phyloP scores from a whole-genome alignment of 2,797 vertebrate species.

The Heteromormyrus szaboi region DNA sequence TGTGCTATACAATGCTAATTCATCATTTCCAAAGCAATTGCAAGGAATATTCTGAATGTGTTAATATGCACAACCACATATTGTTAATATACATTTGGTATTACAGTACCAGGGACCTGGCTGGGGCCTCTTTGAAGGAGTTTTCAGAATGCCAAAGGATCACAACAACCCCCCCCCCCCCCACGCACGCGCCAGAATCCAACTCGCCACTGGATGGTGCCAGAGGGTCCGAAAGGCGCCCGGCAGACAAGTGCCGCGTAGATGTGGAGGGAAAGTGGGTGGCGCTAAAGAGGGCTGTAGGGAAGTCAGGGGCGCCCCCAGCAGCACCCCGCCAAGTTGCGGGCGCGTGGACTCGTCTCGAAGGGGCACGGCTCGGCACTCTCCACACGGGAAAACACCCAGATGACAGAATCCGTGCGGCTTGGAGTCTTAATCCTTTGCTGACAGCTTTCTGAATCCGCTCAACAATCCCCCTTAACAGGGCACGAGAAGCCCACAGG shows the following conservation, averaged over 20 bases:
- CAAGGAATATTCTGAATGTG: constrained; percentile 35
- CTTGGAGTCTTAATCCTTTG: constrained; percentile 18
- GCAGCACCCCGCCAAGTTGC: background rate
- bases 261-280: background rate
- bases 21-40: constrained; percentile 51
- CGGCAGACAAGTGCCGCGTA: background rate
- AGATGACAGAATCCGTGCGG: background rate
- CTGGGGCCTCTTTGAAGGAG: constrained; percentile 45
- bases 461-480: background rate
- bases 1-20: constrained; percentile 54
- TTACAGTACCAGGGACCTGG: constrained; percentile 44
- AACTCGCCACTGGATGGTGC: background rate
- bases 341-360: background rate
- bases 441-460: background rate
- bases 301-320: background rate
- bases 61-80: constrained; percentile 37
- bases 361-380: background rate
- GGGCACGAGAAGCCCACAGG: background rate
- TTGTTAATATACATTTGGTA: constrained; percentile 53
- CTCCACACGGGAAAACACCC: background rate
- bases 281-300: background rate
- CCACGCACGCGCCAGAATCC: background rate
- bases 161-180: background rate
- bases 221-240: background rate
- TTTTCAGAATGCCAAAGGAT: constrained; percentile 46